These are phyloP conservation scores for Drosophila bocki DNA, from an alignment of 1,140 invertebrate species.

Conservation along the genomic window DNA sequence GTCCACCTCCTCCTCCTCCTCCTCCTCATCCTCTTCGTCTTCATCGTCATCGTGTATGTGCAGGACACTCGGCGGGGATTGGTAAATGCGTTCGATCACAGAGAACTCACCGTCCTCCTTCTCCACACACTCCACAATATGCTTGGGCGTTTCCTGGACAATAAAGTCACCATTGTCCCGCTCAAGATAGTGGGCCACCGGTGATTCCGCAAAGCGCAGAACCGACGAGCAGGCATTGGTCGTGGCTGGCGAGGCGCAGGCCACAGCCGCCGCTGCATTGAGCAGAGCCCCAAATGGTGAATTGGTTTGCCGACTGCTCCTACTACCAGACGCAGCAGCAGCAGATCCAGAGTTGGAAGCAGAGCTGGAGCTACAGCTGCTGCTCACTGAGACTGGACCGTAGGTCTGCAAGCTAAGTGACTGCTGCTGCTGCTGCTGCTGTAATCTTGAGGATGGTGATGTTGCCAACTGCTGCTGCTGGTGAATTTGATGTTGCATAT, in stretches of 20 bases:
- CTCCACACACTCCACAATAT: conserved; percentile 82
- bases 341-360: conserved; percentile 7
- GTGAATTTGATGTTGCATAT: conserved; percentile 28
- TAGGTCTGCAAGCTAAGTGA: conserved; percentile 22
- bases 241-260: conserved; percentile 60
- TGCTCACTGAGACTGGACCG: conserved; percentile 4
- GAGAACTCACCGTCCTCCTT: conserved; percentile 83
- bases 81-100: conserved; percentile 83
- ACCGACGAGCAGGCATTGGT: conserved; percentile 54
- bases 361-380: conserved; percentile 19
- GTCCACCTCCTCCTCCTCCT: conserved; percentile 18
- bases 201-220: conserved; percentile 77
- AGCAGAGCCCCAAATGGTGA: conserved; percentile 69
- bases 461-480: conserved; percentile 8
- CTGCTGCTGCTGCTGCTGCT: conserved; percentile 42
- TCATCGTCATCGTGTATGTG: conserved; percentile 82
- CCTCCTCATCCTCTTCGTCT: conserved; percentile 67
- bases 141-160: conserved; percentile 83
- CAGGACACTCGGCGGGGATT: conserved; percentile 80
- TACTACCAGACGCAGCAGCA: conserved; percentile 1
- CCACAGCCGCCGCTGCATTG: conserved; percentile 67
- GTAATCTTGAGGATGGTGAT: conserved; percentile 9
- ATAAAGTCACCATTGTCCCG: conserved; percentile 83
- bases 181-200: conserved; percentile 81
- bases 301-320: conserved; percentile 61